A percentile compares a stretch with the other conserved stretches of the same genome.
Conservation (phyloP, 2,888 invertebrate genomes). For the Tinea trinotella region DNA sequence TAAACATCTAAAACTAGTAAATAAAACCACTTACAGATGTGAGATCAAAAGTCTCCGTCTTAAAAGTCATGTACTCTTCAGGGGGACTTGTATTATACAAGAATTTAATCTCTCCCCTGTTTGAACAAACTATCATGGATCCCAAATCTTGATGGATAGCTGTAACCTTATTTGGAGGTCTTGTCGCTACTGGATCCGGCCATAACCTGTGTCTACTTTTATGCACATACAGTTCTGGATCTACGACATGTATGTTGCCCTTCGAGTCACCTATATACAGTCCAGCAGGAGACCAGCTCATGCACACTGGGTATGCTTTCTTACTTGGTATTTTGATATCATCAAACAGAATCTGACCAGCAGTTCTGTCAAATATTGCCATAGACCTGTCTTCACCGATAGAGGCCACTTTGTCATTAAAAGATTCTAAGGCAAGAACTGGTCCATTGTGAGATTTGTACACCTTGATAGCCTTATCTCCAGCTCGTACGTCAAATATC, state of each 20-base stretch:
- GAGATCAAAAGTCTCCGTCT: slow-evolving; percentile 50
- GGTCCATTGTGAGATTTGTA: slow-evolving; percentile 70
- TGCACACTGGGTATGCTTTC: slow-evolving; percentile 53
- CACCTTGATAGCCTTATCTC: slow-evolving; percentile 41
- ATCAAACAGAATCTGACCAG: slow-evolving; percentile 50
- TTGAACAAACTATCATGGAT: slow-evolving; percentile 55
- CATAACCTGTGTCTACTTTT: slow-evolving; percentile 48
- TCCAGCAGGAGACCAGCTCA: slow-evolving; percentile 52
- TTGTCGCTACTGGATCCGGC: slow-evolving; percentile 44
- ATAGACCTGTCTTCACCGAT: slow-evolving; percentile 73
- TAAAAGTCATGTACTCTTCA: slow-evolving; percentile 43
- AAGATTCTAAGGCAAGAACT: slow-evolving; percentile 51
- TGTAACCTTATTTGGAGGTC: slow-evolving; percentile 52
- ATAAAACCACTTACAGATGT: slow-evolving; percentile 32
- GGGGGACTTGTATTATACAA: slow-evolving; percentile 59
- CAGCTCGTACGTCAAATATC: slow-evolving; percentile 64
- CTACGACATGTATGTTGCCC: slow-evolving; percentile 52
- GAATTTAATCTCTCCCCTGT: slow-evolving; percentile 60
- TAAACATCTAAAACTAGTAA: not conserved
- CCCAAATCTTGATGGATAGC: slow-evolving; percentile 53
- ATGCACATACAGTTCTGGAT: slow-evolving; percentile 43
- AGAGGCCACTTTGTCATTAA: slow-evolving; percentile 65
- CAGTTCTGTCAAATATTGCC: slow-evolving; percentile 69
- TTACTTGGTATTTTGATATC: slow-evolving; percentile 50
- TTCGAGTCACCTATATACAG: slow-evolving; percentile 62